Conservation (phyloP, 2,797 vertebrate genomes). For the Uromys caudimaculatus region DNA sequence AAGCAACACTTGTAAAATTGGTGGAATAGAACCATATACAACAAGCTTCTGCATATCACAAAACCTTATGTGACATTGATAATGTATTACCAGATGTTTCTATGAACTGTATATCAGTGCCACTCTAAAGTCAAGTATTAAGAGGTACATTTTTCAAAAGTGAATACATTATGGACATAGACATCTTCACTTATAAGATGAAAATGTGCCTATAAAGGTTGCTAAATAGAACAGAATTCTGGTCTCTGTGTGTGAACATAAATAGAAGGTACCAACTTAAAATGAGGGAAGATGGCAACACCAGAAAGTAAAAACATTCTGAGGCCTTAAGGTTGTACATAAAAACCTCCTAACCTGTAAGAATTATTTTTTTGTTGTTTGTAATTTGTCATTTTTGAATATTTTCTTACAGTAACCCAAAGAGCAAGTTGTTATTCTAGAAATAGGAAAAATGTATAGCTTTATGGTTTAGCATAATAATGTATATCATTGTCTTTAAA, state of each 20-base stretch:
- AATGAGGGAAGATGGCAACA: not conserved
- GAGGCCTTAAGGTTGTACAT: not conserved
- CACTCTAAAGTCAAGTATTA: not conserved
- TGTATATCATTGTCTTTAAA: not conserved
- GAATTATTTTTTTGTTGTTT: not conserved
- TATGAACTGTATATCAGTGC: not conserved
- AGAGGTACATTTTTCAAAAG: accelerated
- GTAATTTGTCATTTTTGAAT: not conserved
- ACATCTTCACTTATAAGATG: accelerated
- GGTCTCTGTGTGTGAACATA: not conserved
- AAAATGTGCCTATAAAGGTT: not conserved
- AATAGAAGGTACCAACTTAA: not conserved
- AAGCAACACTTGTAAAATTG: not conserved
- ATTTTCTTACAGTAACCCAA: not conserved
- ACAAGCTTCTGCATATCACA: not conserved
- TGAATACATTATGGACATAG: not conserved
- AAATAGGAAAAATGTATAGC: not conserved
- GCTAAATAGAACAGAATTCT: not conserved
- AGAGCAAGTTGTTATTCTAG: not conserved
- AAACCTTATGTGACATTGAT: not conserved
- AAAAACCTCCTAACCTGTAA: not conserved
- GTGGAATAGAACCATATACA: not conserved
- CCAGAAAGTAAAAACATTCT: not conserved
- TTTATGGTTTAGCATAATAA: not conserved
- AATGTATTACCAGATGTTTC: not conserved